Conservation (phyloP, 2,888 invertebrate species). For the Drosophila fungiperda region DNA sequence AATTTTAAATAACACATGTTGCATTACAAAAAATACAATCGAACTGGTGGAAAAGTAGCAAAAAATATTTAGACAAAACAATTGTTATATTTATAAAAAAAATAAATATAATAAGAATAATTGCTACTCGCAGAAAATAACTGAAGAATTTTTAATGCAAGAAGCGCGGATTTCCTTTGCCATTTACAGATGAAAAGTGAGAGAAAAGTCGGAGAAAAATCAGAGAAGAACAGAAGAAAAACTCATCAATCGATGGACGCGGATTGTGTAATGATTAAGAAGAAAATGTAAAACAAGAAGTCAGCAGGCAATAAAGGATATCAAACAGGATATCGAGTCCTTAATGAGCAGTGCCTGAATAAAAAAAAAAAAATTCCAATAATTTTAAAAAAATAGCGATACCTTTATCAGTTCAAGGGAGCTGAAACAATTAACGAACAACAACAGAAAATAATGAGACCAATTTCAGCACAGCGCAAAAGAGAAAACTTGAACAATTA, state of each 20-base stretch:
- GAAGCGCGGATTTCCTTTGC: slow-evolving; percentile 52
- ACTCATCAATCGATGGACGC: slow-evolving; percentile 49
- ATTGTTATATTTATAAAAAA: background rate
- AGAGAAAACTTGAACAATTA: slow-evolving; percentile 71
- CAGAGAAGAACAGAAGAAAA: background rate
- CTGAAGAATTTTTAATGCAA: slow-evolving; percentile 37
- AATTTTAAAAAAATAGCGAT: slow-evolving; percentile 41
- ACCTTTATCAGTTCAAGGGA: slow-evolving; percentile 64
- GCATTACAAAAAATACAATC: background rate
- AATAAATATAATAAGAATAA: slow-evolving; percentile 23
- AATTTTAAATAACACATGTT: background rate
- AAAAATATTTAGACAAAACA: background rate
- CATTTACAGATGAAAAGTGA: slow-evolving; percentile 30
- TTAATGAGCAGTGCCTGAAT: slow-evolving; percentile 44
- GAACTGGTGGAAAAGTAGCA: background rate
- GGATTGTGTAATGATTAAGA: slow-evolving; percentile 35
- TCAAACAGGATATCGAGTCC: slow-evolving; percentile 52
- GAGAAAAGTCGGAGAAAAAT: background rate
- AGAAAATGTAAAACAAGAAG: slow-evolving; percentile 48
- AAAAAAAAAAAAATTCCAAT: slow-evolving; percentile 21
- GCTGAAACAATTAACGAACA: slow-evolving; percentile 73
- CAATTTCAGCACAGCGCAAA: slow-evolving; percentile 53
- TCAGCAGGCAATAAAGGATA: slow-evolving; percentile 59
- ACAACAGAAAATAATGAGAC: slow-evolving; percentile 65
- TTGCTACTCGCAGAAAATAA: slow-evolving; percentile 17